phyloP scores from a whole-genome alignment of 64 coral and sea anemone genomes.

The Pocillopora verrucosa region DNA sequence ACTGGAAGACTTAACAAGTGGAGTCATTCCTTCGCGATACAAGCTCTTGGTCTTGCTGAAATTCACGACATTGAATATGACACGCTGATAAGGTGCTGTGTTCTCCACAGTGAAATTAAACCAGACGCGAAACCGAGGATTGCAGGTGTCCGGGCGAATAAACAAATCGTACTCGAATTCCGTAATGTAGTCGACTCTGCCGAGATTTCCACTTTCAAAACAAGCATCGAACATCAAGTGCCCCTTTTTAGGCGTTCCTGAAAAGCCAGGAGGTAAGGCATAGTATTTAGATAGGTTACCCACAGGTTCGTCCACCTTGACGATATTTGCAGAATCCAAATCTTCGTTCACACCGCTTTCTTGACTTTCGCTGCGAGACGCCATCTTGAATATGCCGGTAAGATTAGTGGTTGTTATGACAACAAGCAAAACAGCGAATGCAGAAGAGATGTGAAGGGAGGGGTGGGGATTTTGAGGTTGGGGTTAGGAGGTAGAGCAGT shows the following conservation, averaged over 20 bases:
- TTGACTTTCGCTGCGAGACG: constrained; percentile 78
- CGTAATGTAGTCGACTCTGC: constrained; percentile 92
- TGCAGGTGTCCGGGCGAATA: constrained; percentile 93
- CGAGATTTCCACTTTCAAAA: constrained; percentile 99
- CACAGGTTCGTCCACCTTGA: constrained; percentile 72
- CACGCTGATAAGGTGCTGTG: constrained; percentile 88
- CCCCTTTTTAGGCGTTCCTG: constrained; percentile 83
- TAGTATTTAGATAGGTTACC: constrained; percentile 90
- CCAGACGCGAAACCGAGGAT: constrained; percentile 95
- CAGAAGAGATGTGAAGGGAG: not conserved
- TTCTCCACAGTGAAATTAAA: constrained; percentile 98
- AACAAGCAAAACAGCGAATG: constrained; percentile 9
- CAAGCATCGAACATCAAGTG: constrained; percentile 90
- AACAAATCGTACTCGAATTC: constrained; percentile 99
- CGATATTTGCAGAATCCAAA: constrained; percentile 53
- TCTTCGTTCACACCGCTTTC: constrained; percentile 75
- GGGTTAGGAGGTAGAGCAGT: no score
- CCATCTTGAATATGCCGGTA: constrained; percentile 67
- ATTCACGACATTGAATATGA: constrained; percentile 98
- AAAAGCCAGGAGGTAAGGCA: constrained; percentile 68
- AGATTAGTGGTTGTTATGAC: constrained; percentile 47
- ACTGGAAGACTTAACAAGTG: constrained; percentile 90
- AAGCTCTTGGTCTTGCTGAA: constrained; percentile 99
- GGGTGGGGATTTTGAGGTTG: not conserved
- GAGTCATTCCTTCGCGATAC: constrained; percentile 99